Base-by-base conservation (phyloP, 2,888 invertebrate genomes). In the Macrosoma leucophasiata region DNA sequence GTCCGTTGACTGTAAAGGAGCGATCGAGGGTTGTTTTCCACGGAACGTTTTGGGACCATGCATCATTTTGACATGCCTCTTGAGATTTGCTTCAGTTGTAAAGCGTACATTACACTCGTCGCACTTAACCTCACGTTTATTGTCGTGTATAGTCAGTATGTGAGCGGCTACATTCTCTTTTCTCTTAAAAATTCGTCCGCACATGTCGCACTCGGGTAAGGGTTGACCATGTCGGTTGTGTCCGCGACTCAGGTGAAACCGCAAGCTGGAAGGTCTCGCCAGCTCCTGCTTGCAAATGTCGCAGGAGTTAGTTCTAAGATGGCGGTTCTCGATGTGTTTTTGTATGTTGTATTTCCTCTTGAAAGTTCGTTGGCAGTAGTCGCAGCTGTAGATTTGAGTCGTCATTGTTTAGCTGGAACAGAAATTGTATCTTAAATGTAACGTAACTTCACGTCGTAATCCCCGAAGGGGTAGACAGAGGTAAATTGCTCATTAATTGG, bases 101-200 rank as follows among this genome's bases (percentile, higher is more conserved):
- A 79, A 79, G 0, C 55, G 55, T 39, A 71, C 79, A 0, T 51
- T 31, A 29, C 79, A 81, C 0, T 62, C 26, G 0, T 45, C 23
- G 19, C 79, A 81, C 3, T 10, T 2, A 10, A 26, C 1, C 2
- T 2, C 14, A 5, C 10, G 29, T 9, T 18, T 13, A 14, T 17
- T 11, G 4, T 14, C 23, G 15, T 17, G 28, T 20, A 7, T 21
- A 6, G 17, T 30, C 13, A 20, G 14, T 10, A 81, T 79, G 12
- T 81, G 79, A 0, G 76, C 72, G 1, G 55, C 58, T 0, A 79
- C 67, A n/a, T 76, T 79, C 22, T 76, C 75, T 49, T 74, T 78
- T 32, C 79, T 58, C 0, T 70, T 69, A 19, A 79, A 79, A 0
- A 74, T 65, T 4, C 74, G 44, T 0, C 79, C 78, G 13, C 79